These are phyloP conservation scores for Ranitomeya variabilis DNA, from an alignment of 2,113 vertebrate species.

Conservation along the genomic window DNA sequence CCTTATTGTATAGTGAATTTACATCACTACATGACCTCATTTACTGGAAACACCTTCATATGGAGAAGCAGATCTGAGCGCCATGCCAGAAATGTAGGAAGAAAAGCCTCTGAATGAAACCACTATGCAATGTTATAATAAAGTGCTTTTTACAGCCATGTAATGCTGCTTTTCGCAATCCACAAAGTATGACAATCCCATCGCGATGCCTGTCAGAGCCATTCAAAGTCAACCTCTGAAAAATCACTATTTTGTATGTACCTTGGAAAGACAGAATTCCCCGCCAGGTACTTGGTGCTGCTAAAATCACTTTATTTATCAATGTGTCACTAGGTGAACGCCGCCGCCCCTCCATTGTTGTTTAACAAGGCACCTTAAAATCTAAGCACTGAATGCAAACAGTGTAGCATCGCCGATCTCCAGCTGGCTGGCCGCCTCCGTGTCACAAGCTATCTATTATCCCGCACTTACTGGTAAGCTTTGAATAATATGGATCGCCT, in stretches of 20 bases:
- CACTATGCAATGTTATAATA: neutral
- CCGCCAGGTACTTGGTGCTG: constrained; percentile 21
- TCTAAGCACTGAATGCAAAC: constrained; percentile 65
- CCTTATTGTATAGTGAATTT: neutral
- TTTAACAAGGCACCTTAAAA: constrained; percentile 60
- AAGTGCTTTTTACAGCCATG: no score
- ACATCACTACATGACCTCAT: neutral
- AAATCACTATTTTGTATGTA: constrained; percentile 47
- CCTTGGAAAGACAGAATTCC: constrained; percentile 45
- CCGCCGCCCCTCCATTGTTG: constrained; percentile 5
- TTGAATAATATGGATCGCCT: constrained; percentile 69
- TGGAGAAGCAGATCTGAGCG: neutral
- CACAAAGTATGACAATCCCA: constrained; percentile 8
- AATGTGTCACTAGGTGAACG: constrained; percentile 27
- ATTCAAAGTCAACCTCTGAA: constrained; percentile 5
- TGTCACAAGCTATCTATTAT: constrained; percentile 63
- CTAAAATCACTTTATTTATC: constrained; percentile 41
- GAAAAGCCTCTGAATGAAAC: neutral
- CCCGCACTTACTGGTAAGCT: constrained; percentile 66
- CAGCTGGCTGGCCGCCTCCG: constrained; percentile 63
- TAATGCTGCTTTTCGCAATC: constrained; percentile 1
- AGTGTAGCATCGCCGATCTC: constrained; percentile 62
- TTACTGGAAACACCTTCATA: neutral
- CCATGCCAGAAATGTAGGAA: neutral
- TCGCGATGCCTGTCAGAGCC: neutral